Evolutionary conservation across 2,888 invertebrate species (phyloP).

Genomic region (Nineta flava): DNA sequence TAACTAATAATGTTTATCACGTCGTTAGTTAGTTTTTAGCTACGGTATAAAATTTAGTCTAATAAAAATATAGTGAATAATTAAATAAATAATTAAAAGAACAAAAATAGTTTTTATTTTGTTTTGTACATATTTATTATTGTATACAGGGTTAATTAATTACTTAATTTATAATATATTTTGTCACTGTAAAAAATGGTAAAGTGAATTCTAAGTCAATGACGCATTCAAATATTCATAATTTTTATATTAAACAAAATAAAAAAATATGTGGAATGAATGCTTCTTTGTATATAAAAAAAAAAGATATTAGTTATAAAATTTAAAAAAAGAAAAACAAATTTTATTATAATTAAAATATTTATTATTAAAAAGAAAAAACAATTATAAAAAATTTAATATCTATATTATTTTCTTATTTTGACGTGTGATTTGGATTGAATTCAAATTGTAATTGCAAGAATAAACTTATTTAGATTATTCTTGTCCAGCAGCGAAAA

Average conservation of each 20-base stretch:
- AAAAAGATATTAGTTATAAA: background rate
- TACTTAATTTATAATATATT: constrained; percentile 13
- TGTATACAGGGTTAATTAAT: constrained; percentile 15
- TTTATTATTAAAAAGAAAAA: background rate
- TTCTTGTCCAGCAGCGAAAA: no score
- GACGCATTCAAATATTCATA: constrained; percentile 6
- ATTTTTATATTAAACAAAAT: constrained; percentile 10
- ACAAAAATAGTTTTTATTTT: background rate
- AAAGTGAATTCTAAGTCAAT: constrained; percentile 17
- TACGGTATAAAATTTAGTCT: constrained; percentile 3
- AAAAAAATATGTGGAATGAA: constrained; percentile 8
- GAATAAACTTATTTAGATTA: no score
- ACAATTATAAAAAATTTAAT: background rate
- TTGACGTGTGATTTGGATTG: no score
- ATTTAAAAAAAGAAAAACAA: background rate
- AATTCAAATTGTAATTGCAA: no score
- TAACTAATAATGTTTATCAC: background rate
- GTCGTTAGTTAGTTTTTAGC: background rate
- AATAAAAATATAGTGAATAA: constrained; percentile 4
- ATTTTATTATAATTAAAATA: background rate
- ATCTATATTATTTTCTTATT: no score
- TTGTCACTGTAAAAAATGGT: constrained; percentile 16
- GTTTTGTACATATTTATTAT: constrained; percentile 8
- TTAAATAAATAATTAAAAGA: constrained; percentile 5
- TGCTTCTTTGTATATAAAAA: constrained; percentile 8